Conservation (phyloP, 2,113 vertebrate species). For the Tiliqua scincoides region DNA sequence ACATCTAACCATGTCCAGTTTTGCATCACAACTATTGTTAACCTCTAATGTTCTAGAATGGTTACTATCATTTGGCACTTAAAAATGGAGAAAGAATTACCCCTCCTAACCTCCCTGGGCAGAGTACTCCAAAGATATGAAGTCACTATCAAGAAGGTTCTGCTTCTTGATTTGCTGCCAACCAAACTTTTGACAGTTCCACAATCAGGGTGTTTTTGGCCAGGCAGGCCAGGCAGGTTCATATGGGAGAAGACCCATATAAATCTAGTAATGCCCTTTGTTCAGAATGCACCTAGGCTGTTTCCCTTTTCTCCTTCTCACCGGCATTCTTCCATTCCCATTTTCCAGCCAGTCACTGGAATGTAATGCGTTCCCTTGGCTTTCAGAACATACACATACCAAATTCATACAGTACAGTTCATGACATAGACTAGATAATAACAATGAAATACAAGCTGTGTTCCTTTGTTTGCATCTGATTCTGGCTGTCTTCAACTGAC, state of each 20-base stretch:
- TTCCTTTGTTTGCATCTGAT: slow-evolving; percentile 5
- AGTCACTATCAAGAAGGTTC: too few species aligned
- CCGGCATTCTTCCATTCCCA: not conserved
- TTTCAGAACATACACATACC: not conserved
- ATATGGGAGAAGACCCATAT: slow-evolving; percentile 13
- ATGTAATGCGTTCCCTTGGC: not conserved
- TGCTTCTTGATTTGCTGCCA: too few species aligned
- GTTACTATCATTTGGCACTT: too few species aligned
- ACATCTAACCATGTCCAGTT: not conserved
- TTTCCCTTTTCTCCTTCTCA: slow-evolving; percentile 31
- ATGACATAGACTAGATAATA: not conserved
- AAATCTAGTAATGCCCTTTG: slow-evolving; percentile 41
- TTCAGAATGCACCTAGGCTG: slow-evolving; percentile 35
- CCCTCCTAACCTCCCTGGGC: too few species aligned
- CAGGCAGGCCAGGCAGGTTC: slow-evolving; percentile 10
- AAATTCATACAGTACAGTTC: slow-evolving; percentile 28
- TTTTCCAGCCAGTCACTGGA: slow-evolving; percentile 10
- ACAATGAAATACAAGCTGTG: not conserved
- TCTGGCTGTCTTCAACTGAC: slow-evolving; percentile 10
- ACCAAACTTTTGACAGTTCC: too few species aligned
- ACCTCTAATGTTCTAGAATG: too few species aligned
- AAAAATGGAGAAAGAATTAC: too few species aligned
- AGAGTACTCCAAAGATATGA: too few species aligned
- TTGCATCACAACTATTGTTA: not conserved
- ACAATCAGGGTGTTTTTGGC: slow-evolving; percentile 32